Percentiles rank a stretch among this genome's conserved stretches.
phyloP scores from a whole-genome alignment of 1,140 invertebrate species.

The Apis dorsata region DNA sequence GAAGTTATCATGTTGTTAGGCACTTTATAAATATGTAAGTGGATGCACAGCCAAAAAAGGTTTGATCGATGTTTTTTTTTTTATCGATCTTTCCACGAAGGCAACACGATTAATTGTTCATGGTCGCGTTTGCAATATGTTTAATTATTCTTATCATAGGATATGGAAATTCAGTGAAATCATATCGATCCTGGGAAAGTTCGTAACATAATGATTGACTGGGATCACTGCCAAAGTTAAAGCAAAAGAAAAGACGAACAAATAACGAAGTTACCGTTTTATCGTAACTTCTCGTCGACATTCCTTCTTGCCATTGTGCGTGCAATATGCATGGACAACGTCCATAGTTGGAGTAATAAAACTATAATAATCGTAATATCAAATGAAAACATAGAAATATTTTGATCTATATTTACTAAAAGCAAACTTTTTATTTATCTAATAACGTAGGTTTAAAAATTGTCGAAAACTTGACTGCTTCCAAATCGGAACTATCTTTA shows the following conservation, averaged over 20 bases:
- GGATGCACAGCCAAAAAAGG: constrained; percentile 26
- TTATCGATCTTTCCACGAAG: constrained; percentile 33
- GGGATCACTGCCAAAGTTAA: constrained; percentile 69
- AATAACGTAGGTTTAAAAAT: constrained; percentile 27
- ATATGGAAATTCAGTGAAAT: constrained; percentile 31
- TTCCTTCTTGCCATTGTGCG: constrained; percentile 59
- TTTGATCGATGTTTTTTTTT: constrained; percentile 24
- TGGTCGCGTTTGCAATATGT: constrained; percentile 16
- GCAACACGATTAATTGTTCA: not conserved
- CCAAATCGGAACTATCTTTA: constrained; percentile 39
- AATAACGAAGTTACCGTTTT: constrained; percentile 38
- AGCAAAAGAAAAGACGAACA: constrained; percentile 11
- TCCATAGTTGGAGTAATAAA: constrained; percentile 22
- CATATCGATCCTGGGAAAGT: constrained; percentile 36
- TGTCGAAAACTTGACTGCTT: constrained; percentile 14
- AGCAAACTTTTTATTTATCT: constrained; percentile 59
- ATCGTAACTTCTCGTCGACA: constrained; percentile 39
- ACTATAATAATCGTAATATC: constrained; percentile 30
- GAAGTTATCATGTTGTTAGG: constrained; percentile 29
- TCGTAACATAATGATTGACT: constrained; percentile 39
- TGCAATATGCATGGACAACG: constrained; percentile 10
- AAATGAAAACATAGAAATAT: constrained; percentile 37
- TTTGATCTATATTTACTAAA: constrained; percentile 50
- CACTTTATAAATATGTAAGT: constrained; percentile 21
- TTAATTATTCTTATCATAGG: constrained; percentile 36